phyloP scores from a whole-genome alignment of 2,888 invertebrate species.

The Morpho achilles region DNA sequence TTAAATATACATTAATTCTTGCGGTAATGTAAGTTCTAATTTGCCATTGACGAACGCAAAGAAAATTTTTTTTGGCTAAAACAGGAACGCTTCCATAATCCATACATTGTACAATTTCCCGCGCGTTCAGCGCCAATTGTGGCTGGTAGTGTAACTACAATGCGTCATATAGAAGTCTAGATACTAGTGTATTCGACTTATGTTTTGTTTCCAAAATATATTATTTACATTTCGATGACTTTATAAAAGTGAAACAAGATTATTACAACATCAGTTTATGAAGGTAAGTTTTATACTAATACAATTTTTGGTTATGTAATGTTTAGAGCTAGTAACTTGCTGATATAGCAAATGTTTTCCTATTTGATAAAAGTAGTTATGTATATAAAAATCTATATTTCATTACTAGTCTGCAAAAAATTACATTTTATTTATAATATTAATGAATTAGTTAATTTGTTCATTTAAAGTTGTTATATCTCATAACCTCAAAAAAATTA shows the following conservation, averaged over 20 bases:
- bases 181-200: constrained; percentile 42
- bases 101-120: constrained; percentile 25
- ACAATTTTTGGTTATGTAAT: constrained; percentile 56
- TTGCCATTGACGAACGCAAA: no score
- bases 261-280: constrained; percentile 18
- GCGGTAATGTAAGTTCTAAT: no score
- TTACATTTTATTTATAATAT: background rate
- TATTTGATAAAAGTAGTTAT: background rate
- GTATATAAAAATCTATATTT: background rate
- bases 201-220: constrained; percentile 43
- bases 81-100: constrained; percentile 23
- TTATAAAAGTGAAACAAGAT: constrained; percentile 11
- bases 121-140: constrained; percentile 38
- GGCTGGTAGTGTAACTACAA: constrained; percentile 43
- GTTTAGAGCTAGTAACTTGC: constrained; percentile 35
- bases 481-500: constrained; percentile 44
- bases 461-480: constrained; percentile 2
- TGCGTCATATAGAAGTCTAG: constrained; percentile 48
- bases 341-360: constrained; percentile 38
- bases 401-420: background rate
- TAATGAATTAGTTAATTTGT: background rate
- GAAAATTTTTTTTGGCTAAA: no score
- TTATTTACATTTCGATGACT: constrained; percentile 17
- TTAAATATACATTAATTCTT: no score
- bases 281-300: constrained; percentile 50